phyloP scores from a whole-genome alignment of 2,113 vertebrate genomes.

The Dendrocopos noguchii region DNA sequence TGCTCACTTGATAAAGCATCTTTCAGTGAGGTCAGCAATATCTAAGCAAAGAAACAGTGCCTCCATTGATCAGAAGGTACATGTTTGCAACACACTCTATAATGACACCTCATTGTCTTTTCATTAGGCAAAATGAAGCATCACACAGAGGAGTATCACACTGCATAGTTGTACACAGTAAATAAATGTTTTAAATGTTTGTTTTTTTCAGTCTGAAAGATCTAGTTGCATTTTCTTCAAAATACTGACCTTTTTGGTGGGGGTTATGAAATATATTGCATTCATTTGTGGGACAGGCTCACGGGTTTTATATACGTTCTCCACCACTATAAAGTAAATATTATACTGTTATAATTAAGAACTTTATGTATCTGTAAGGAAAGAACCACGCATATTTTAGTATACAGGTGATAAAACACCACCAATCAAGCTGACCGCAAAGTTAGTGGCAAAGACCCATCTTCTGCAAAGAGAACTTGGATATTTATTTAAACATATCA shows the following conservation, averaged over 20 bases:
- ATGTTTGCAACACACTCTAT: accelerated
- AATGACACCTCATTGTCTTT: neutral
- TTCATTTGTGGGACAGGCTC: constrained; percentile 94
- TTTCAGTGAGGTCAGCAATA: neutral
- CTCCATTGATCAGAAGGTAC: neutral
- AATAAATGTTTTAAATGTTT: neutral
- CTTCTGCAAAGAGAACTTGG: neutral
- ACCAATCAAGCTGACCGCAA: neutral
- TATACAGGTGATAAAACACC: neutral
- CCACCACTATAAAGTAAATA: constrained; percentile 84
- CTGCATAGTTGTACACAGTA: neutral
- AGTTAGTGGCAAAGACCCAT: accelerated
- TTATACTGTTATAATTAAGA: neutral
- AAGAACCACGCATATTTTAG: neutral
- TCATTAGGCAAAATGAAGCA: neutral
- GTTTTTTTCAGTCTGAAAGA: neutral
- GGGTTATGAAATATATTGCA: constrained; percentile 95
- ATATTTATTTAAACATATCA: neutral
- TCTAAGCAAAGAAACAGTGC: neutral
- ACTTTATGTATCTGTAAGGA: neutral
- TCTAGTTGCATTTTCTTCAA: neutral
- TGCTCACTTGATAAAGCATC: neutral
- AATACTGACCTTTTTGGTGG: constrained; percentile 86
- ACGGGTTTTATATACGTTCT: constrained; percentile 90
- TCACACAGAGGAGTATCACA: neutral